Base-by-base conservation (phyloP, 2,888 invertebrate species). In the Cheilosia grossa region DNA sequence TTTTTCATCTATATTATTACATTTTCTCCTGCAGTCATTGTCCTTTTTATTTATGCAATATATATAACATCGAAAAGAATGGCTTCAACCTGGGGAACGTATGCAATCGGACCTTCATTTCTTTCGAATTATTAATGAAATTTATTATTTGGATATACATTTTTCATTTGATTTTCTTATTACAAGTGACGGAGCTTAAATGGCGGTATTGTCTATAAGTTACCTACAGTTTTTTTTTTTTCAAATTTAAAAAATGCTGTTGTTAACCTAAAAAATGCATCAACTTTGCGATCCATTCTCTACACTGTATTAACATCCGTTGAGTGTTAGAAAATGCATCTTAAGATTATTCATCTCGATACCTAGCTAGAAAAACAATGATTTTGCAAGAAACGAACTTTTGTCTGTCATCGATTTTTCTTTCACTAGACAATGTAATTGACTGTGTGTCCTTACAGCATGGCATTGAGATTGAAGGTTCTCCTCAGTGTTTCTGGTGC, bases 21-120 rank as follows among this genome's bases (percentile, higher is more conserved):
- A 24, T 40, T 67, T 82, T 78, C 82, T 78, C 78, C 78, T 59
- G 63, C 82, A 82, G 82, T 82, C 82, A 82, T 82, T 78, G 82
- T 82, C 78, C 82, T 82, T 82, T 82, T 82, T 82, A 82, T 82
- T 82, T 82, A 78, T 82, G 82, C 82, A 82, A 75, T 69, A 75
- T 64, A 72, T 64, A 40, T 17, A 30, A 27, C 19, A 53, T 27
- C 53, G 51, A 78, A 53, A 67, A 69, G 42, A 67, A 42, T 44
- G 61, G 15, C 40, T 72, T 61, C 19, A 72, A 72, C 53, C 42
- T 59, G 63, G 63, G 33, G 42, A 63, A 73, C 63, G 63, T 73
- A 44, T 73, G 63, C 73, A 63, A 54, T 42, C 21, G 53, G 37
- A 4, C 13, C 17, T 47, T 54, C 42, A 15, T 37, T 59, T 59